These are phyloP conservation scores for Rhyacichthys aspro DNA, from an alignment of 2,797 vertebrate genomes.

Conservation along the genomic window DNA sequence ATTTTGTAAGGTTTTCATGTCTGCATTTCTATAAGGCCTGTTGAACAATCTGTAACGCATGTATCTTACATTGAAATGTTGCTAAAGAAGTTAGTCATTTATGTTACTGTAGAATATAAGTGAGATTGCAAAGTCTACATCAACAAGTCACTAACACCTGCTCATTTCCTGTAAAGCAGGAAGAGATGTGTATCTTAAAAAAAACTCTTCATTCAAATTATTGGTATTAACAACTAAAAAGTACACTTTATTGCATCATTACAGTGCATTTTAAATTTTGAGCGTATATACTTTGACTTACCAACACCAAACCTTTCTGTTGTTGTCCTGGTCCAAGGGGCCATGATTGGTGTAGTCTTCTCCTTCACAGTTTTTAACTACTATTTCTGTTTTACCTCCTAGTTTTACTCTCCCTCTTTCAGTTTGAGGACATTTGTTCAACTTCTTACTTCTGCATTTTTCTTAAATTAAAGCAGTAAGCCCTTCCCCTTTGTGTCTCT, in stretches of 20 bases:
- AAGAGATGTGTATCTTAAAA: constrained; percentile 38
- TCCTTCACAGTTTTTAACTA: neutral
- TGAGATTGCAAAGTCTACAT: neutral
- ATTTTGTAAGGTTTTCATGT: too few relatives aligned
- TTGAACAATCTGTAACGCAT: constrained; percentile 15
- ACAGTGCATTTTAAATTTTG: neutral
- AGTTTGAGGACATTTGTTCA: constrained; percentile 29
- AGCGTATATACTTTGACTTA: constrained; percentile 51
- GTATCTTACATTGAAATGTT: neutral
- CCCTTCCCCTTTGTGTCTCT: constrained; percentile 69
- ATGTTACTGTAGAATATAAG: constrained; percentile 5
- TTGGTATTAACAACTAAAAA: neutral
- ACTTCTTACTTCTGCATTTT: constrained; percentile 68
- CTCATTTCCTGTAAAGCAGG: constrained; percentile 72
- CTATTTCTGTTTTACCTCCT: constrained; percentile 13
- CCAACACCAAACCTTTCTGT: constrained; percentile 77
- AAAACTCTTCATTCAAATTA: neutral
- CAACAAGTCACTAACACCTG: constrained; percentile 52
- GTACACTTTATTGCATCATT: too few relatives aligned
- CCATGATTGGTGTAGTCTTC: constrained; percentile 60
- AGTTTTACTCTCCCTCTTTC: constrained; percentile 6
- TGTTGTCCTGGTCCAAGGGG: constrained; percentile 73
- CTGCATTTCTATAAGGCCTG: too few relatives aligned
- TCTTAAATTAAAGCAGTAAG: constrained; percentile 41
- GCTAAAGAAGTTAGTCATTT: too few relatives aligned